Evolutionary conservation across 2,113 vertebrate species (phyloP).

Genomic region (Caranx ignobilis): DNA sequence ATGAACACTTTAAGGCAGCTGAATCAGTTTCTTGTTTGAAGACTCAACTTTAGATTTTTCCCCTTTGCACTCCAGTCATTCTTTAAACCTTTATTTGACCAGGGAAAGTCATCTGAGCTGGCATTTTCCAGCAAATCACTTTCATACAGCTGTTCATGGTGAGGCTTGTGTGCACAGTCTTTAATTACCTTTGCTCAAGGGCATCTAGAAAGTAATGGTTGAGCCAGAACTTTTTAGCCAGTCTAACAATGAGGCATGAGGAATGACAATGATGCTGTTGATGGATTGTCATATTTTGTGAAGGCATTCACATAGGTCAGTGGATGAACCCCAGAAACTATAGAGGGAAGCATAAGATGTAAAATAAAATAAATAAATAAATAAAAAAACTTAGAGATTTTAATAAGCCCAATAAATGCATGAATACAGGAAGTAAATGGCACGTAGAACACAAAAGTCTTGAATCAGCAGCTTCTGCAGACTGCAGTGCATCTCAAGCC

Average conservation of each 20-base stretch:
- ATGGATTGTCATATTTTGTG: neutral
- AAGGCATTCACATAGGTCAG: neutral
- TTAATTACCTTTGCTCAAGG: neutral
- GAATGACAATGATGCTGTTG: neutral
- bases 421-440: too few relatives aligned
- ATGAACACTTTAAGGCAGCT: conserved; percentile 27
- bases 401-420: too few relatives aligned
- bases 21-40: conserved; percentile 51
- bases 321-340: neutral
- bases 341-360: neutral
- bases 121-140: conserved; percentile 11
- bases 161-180: neutral
- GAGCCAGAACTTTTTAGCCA: conserved; percentile 1
- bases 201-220: neutral
- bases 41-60: conserved; percentile 6
- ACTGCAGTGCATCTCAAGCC: too few relatives aligned
- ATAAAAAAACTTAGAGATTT: too few relatives aligned
- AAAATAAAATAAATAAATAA: too few relatives aligned
- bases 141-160: neutral
- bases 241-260: neutral
- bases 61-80: neutral
- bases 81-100: conserved; percentile 46
- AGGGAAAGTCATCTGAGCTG: conserved; percentile 16
- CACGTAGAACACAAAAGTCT: too few relatives aligned
- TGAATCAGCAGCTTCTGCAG: too few relatives aligned